Evolutionary conservation across 2,888 invertebrate genomes (phyloP).

Genomic region (Eilema griseolum): DNA sequence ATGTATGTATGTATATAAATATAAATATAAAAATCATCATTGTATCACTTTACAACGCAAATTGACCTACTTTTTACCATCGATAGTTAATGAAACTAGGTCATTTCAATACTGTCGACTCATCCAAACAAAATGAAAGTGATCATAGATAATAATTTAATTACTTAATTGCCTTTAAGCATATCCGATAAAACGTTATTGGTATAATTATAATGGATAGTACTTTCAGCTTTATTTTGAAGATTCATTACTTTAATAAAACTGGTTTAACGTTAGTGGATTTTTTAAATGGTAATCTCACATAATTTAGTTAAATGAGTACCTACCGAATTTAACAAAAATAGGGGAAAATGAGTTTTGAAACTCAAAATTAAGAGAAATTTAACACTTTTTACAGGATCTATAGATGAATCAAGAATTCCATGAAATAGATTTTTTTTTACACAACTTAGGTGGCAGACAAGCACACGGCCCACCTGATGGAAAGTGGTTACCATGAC

Average conservation of each 20-base stretch:
- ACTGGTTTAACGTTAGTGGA: neutral
- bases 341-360: neutral
- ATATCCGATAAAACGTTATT: slow-evolving; percentile 27
- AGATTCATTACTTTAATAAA: slow-evolving; percentile 7
- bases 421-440: too few species aligned
- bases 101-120: slow-evolving; percentile 22
- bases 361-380: neutral
- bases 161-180: slow-evolving; percentile 44
- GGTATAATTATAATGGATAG: slow-evolving; percentile 30
- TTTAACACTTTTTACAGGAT: too few species aligned
- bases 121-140: slow-evolving; percentile 29
- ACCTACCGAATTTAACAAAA: neutral
- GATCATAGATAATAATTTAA: slow-evolving; percentile 48
- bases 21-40: slow-evolving; percentile 7
- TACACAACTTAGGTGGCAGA: too few species aligned
- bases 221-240: slow-evolving; percentile 8
- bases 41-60: neutral
- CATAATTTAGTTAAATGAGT: neutral
- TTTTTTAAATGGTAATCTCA: neutral
- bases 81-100: slow-evolving; percentile 14
- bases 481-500: too few species aligned
- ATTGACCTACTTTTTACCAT: slow-evolving; percentile 14
- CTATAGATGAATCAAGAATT: too few species aligned
- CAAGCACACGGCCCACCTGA: too few species aligned
- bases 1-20: too few species aligned